A percentile compares a stretch with the other conserved stretches of the same genome.
Evolutionary conservation across 2,797 vertebrate species (phyloP).

Genomic region (Xyrichtys novacula): DNA sequence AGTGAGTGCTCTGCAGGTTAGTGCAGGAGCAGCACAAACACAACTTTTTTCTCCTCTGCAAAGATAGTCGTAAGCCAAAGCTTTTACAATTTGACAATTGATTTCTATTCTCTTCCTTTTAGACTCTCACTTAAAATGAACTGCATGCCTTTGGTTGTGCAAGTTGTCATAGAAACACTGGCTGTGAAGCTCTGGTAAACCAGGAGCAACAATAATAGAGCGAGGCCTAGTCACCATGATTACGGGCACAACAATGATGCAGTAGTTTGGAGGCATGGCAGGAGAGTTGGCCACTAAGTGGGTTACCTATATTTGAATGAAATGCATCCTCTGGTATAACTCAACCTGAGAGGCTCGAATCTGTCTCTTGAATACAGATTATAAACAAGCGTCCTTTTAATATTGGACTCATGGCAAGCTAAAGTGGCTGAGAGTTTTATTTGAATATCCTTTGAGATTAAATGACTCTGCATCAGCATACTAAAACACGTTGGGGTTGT

Average conservation of each 20-base stretch:
- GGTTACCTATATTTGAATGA: conserved; percentile 4
- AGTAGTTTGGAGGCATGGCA: conserved; percentile 11
- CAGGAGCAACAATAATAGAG: conserved; percentile 37
- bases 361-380: conserved; percentile 4
- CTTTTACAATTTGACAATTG: conserved; percentile 24
- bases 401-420: conserved; percentile 9
- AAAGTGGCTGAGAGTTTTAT: conserved; percentile 8
- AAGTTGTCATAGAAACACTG: conserved; percentile 52
- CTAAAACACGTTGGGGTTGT: conserved; percentile 16
- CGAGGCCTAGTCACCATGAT: conserved; percentile 30
- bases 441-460: conserved; percentile 23
- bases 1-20: not conserved
- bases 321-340: not conserved
- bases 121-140: conserved; percentile 23
- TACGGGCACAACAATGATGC: conserved; percentile 31
- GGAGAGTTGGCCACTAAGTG: not conserved
- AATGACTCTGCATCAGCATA: conserved; percentile 33
- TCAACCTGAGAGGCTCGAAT: not conserved
- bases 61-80: conserved; percentile 4
- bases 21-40: not conserved
- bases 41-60: not conserved
- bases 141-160: conserved; percentile 35
- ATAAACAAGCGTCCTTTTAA: conserved; percentile 16
- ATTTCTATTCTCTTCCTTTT: conserved; percentile 24
- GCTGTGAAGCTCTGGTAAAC: conserved; percentile 12